Conservation (phyloP, 2,797 vertebrate genomes). For the Chaenodraco wilsoni region DNA sequence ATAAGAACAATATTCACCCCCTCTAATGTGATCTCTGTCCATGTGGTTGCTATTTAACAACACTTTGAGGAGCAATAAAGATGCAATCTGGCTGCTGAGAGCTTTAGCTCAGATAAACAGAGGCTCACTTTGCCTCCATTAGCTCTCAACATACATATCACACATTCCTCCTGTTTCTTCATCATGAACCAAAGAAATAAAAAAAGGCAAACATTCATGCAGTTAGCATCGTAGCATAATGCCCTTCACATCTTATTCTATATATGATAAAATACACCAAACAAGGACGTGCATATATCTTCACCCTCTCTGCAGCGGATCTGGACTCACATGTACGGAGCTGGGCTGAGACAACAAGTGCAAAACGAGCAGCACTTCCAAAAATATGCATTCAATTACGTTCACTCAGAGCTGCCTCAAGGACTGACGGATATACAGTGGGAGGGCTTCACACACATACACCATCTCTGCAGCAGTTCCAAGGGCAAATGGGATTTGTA, state of each 20-base stretch:
- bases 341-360: constrained; percentile 30
- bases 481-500: constrained; percentile 69
- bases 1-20: constrained; percentile 8
- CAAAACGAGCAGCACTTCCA: constrained; percentile 33
- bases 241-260: constrained; percentile 3
- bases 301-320: constrained; percentile 58
- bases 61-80: constrained; percentile 50
- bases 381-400: constrained; percentile 34
- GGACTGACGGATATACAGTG: constrained; percentile 41
- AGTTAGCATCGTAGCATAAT: constrained; percentile 4
- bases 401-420: constrained; percentile 42
- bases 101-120: constrained; percentile 31
- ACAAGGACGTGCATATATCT: constrained; percentile 13
- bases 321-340: not conserved
- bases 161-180: not conserved
- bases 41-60: constrained; percentile 25
- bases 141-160: constrained; percentile 17
- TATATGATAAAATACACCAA: not conserved
- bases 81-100: constrained; percentile 46
- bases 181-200: not conserved
- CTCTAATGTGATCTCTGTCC: constrained; percentile 12
- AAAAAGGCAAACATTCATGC: constrained; percentile 4
- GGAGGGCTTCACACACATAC: constrained; percentile 43
- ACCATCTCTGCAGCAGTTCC: constrained; percentile 58
- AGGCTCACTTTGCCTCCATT: constrained; percentile 21